Evolutionary conservation across 2,888 invertebrate species (phyloP), one percentile per base, ranked within the genome.

Genomic region (Thera obeliscata): DNA sequence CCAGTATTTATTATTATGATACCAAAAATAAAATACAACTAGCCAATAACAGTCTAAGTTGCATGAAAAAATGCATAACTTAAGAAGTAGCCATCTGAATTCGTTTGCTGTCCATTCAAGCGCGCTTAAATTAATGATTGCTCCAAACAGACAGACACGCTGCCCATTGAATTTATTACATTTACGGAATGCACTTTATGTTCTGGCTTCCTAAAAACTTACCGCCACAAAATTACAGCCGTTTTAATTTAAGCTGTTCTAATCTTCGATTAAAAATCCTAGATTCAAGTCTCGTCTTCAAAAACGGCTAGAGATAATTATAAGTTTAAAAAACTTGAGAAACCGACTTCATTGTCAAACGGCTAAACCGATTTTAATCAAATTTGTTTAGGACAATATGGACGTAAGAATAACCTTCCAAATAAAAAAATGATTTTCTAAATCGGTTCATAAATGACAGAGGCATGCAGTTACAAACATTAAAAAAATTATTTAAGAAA

Each of bases 51-150:
- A 12, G 49, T 64, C 43, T 22, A 56, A 62, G 56, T 46, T 52
- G 61, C 57, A 43, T 52, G 52, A 65, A 63, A 66, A 66, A 69
- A 66, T 60, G 58, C 52, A 56, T 60, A 61, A 61, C 38, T 38
- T 68, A 58, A 63, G 56, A 60, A 62, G 65, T 60, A 62, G 59
- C 55, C 55, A 63, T 66, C 66, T 43, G 66, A 63, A 66, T 61
- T 64, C 66, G 56, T 60, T 62, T 59, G 66, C 66, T 35, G 61
- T 50, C 66, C 56, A 69, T 69, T 69, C 63, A 69, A 61, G 52
- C 66, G 52, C 63, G 52, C 66, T 69, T 66, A 69, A 60, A 69
- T 69, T 69, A 69, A 69, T 69, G 69, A 69, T 69, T 56, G 46
- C 54, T 61, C 38, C 66, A 59, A 63, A 69, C 63, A 63, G 56